Conservation (phyloP, 2,797 vertebrate species). For the Bradypodion pumilum region DNA sequence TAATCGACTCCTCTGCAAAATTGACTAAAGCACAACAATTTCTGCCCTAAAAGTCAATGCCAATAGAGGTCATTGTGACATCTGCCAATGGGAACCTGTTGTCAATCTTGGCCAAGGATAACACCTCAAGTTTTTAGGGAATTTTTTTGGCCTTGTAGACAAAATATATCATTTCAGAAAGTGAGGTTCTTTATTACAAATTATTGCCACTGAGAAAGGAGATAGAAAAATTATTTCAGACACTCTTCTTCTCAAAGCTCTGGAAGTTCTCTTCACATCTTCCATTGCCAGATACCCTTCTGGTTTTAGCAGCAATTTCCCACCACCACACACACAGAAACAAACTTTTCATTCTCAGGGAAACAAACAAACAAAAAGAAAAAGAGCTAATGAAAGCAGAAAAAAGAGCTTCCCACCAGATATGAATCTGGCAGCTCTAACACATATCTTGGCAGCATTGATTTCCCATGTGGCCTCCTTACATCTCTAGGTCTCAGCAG, state of each 20-base stretch:
- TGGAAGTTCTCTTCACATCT: not conserved
- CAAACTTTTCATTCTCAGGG: conserved; percentile 6
- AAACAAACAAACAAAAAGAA: conserved; percentile 30
- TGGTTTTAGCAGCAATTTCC: not conserved
- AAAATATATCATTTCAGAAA: not conserved
- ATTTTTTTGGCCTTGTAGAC: not conserved
- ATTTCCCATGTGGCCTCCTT: conserved; percentile 68
- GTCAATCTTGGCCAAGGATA: not conserved
- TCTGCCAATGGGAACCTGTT: not conserved
- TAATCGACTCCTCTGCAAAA: not conserved
- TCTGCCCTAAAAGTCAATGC: not conserved
- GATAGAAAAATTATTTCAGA: not conserved
- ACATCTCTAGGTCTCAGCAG: conserved; percentile 56
- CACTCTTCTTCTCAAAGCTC: not conserved
- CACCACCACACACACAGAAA: too few species aligned
- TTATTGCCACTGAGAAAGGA: not conserved
- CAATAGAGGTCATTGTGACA: not conserved
- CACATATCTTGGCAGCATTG: conserved; percentile 69
- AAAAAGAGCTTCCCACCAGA: conserved; percentile 50
- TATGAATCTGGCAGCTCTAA: conserved; percentile 58
- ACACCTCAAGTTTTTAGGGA: not conserved
- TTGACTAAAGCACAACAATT: not conserved
- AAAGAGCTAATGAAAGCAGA: conserved; percentile 65
- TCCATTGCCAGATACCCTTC: not conserved
- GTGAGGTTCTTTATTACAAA: not conserved